Evolutionary conservation across 2,797 vertebrate species (phyloP).

Genomic region (Sphenodon punctatus): DNA sequence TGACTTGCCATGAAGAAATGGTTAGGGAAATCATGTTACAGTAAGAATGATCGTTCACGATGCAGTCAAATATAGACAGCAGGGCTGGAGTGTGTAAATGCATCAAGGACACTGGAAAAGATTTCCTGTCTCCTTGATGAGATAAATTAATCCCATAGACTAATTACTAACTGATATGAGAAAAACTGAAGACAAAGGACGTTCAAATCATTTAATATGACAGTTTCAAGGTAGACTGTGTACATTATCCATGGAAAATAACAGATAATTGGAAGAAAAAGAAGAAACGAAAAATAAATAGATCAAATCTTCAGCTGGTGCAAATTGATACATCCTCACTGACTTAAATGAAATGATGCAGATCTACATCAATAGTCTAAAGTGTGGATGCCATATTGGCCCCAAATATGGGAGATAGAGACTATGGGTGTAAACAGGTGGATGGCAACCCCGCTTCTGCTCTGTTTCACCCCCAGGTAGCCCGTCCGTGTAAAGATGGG

Average conservation of each 20-base stretch:
- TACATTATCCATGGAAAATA: not conserved
- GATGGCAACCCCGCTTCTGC: too few species aligned
- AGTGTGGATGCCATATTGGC: too few species aligned
- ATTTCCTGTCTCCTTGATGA: not conserved
- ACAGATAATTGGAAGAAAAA: not conserved
- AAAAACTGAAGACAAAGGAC: slow-evolving; percentile 2
- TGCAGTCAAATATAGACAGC: not conserved
- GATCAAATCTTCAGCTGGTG: too few species aligned
- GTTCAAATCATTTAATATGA: not conserved
- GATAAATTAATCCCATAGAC: not conserved
- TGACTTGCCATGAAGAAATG: not conserved
- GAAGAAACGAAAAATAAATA: slow-evolving; percentile 11
- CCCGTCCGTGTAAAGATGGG: too few species aligned
- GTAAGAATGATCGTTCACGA: not conserved
- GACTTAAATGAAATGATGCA: slow-evolving; percentile 19
- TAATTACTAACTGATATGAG: not conserved
- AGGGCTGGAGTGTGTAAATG: not conserved
- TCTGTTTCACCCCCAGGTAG: too few species aligned
- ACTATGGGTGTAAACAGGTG: too few species aligned
- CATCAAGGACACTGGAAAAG: not conserved
- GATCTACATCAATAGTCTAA: too few species aligned
- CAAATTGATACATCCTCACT: not conserved
- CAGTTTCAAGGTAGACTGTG: not conserved
- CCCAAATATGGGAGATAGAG: too few species aligned
- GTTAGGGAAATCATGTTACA: not conserved